Base-by-base conservation (phyloP, 2,888 invertebrate genomes). In the Xestia xanthographa region DNA sequence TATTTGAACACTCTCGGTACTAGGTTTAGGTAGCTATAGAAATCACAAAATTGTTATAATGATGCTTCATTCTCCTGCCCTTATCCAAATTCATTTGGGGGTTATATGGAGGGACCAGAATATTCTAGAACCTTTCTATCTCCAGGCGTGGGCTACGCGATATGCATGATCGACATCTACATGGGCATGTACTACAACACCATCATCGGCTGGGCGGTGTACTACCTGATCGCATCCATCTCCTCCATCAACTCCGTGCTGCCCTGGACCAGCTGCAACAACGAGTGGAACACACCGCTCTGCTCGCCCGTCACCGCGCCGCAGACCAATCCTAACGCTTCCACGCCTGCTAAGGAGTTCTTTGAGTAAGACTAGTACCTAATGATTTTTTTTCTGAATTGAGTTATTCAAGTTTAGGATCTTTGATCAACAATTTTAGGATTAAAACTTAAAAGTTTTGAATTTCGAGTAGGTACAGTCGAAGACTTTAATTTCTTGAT, bases 101-200 rank as follows among this genome's bases (percentile, higher is more conserved):
- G n/a, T n/a, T n/a, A n/a, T n/a, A n/a, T n/a, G n/a, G 4, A 34
- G 34, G 34, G 34, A 8, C n/a, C 20, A 38, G 9, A 29, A 43
- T n/a, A 20, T 22, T 34, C 26, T 58, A 29, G 14, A 43, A 26
- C 14, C n/a, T 43, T n/a, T 66, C 75, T 11, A 29, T 26, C 53
- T 22, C 0, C 95, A 99, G 99, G 99, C 86, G 98, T 99, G 72
- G 99, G 99, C 72, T 99, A 99, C 96, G 99, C 99, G 17, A 99
- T 99, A 92, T 99, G 99, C 94, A 97, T 99, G 93, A 98, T 99
- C 90, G 99, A 99, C 95, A 97, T 99, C 92, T 99, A 99, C 97
- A 98, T 98, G 98, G 98, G 98, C 88, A 99, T 99, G 98, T 99
- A 99, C 96, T 99, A 99, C 97, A 99, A 99, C 96, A 99, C 99